Percentiles rank a stretch among this genome's conserved stretches.
phyloP scores from a whole-genome alignment of 2,888 invertebrate genomes.

The Polyploca ridens region DNA sequence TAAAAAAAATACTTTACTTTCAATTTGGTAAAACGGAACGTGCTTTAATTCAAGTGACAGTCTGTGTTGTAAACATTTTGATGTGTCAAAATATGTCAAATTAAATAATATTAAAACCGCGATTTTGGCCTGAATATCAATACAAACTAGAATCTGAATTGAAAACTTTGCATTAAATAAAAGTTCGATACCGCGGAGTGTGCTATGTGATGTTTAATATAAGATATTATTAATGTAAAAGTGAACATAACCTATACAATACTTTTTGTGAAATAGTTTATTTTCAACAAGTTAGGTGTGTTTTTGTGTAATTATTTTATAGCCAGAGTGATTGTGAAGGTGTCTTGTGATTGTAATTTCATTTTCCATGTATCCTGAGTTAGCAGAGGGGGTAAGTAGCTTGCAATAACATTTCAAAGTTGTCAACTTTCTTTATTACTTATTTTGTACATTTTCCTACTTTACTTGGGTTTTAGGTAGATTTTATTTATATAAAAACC shows the following conservation, averaged over 20 bases:
- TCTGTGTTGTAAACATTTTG: constrained; percentile 11
- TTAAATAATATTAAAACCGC: neutral
- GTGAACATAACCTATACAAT: constrained; percentile 11
- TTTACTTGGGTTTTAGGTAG: neutral
- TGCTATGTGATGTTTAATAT: neutral
- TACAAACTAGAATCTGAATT: neutral
- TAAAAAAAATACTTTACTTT: no score
- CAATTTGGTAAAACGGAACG: no score
- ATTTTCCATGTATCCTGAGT: neutral
- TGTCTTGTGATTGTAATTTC: neutral
- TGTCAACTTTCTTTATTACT: neutral
- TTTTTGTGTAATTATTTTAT: neutral
- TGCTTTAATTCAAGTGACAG: neutral
- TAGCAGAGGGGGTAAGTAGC: constrained; percentile 8
- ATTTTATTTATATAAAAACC: neutral
- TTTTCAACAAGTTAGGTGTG: neutral
- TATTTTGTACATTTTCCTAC: neutral
- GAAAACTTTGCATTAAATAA: neutral
- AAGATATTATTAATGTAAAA: neutral
- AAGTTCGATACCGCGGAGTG: neutral
- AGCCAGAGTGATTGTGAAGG: constrained; percentile 4
- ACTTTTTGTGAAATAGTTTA: neutral
- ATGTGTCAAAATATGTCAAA: constrained; percentile 10
- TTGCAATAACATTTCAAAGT: constrained; percentile 6
- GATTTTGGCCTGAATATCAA: neutral